Conservation (phyloP, 2,797 vertebrate species). For the Uromys caudimaculatus region DNA sequence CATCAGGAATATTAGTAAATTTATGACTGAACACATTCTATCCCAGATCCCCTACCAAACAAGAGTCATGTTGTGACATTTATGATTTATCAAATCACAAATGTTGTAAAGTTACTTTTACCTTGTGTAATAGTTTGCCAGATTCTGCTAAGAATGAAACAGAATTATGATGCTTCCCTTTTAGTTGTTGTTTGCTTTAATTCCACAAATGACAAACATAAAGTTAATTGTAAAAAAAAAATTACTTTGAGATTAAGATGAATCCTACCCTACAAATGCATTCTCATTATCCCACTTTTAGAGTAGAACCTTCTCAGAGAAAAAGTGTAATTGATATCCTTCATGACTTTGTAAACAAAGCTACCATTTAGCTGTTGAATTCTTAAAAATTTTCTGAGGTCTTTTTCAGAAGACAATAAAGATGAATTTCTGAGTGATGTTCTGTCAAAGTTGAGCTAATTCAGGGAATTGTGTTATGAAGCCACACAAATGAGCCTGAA, state of each 20-base stretch:
- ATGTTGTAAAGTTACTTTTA: conserved; percentile 41
- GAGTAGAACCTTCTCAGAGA: neutral
- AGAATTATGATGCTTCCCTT: neutral
- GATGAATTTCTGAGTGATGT: neutral
- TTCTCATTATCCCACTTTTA: neutral
- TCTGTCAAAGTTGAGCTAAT: neutral
- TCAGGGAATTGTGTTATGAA: neutral
- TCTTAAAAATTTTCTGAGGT: neutral
- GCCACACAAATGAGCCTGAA: conserved; percentile 3
- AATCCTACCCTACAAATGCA: neutral
- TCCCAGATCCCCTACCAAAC: neutral
- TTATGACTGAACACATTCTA: neutral
- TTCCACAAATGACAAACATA: conserved; percentile 35
- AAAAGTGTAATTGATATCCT: neutral
- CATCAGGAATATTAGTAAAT: neutral
- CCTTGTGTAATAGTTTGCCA: conserved; percentile 43
- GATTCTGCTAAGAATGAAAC: conserved; percentile 10
- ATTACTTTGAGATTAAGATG: neutral
- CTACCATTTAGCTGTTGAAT: neutral
- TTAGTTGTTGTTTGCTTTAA: conserved; percentile 7
- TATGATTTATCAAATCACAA: neutral
- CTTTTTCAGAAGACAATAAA: neutral
- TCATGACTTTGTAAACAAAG: neutral
- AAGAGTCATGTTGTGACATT: neutral
- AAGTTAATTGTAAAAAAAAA: conserved; percentile 43